phyloP scores from a whole-genome alignment of 23 tunicate genomes.

The Phallusia fumigata region DNA sequence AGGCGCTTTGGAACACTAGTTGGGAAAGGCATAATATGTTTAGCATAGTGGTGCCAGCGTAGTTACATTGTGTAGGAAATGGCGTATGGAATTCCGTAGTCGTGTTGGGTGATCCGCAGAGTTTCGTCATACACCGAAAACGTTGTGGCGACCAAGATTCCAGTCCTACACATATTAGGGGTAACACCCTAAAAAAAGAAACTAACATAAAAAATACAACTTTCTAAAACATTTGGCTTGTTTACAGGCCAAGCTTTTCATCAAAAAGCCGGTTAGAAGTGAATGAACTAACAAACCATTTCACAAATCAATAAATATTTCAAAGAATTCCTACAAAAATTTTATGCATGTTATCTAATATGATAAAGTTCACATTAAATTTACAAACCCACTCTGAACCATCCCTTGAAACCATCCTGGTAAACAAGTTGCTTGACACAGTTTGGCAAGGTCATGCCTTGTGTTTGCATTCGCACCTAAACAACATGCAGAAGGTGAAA shows the following conservation, averaged over 20 bases:
- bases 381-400: conserved; percentile 47
- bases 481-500: background rate
- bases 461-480: conserved; percentile 78
- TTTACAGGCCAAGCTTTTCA: too few relatives aligned
- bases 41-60: too few relatives aligned
- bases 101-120: conserved; percentile 19
- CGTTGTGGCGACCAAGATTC: conserved; percentile 57
- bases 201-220: too few relatives aligned
- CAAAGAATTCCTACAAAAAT: too few relatives aligned
- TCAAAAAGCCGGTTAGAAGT: too few relatives aligned
- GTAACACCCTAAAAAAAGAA: conserved; percentile 45
- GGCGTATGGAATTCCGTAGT: conserved; percentile 19
- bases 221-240: too few relatives aligned
- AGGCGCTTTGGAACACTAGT: too few relatives aligned
- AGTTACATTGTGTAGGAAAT: conserved; percentile 51
- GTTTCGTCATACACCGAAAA: conserved; percentile 67
- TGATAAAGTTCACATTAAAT: background rate
- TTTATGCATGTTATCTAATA: too few relatives aligned
- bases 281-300: too few relatives aligned
- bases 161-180: conserved; percentile 60
- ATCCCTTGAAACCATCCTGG: conserved; percentile 55
- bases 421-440: conserved; percentile 26
- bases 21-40: too few relatives aligned
- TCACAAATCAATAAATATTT: too few relatives aligned
- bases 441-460: conserved; percentile 30